Evolutionary conservation across 2,113 vertebrate genomes (phyloP).

Genomic region (Panthera uncia): DNA sequence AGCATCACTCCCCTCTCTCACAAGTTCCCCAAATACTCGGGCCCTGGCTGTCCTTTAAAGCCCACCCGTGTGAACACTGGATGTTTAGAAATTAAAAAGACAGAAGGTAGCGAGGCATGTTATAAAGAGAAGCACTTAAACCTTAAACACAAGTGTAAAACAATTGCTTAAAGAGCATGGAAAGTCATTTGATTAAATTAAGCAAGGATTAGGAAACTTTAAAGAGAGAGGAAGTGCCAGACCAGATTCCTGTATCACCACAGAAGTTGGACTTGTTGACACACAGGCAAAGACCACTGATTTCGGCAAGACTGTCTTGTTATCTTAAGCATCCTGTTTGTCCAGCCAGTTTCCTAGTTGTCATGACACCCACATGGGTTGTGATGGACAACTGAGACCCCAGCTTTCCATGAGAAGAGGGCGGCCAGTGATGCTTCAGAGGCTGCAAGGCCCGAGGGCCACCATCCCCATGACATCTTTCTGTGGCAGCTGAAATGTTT

Average conservation of each 20-base stretch:
- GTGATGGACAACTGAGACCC: not conserved
- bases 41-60: not conserved
- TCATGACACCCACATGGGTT: not conserved
- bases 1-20: not conserved
- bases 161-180: no score
- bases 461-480: not conserved
- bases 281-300: not conserved
- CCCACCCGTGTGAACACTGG: not conserved
- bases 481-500: not conserved
- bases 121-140: not conserved
- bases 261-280: not conserved
- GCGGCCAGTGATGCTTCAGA: not conserved
- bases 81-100: not conserved
- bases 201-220: no score
- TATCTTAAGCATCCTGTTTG: not conserved
- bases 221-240: not conserved
- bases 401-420: not conserved
- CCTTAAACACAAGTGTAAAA: no score
- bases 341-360: not conserved
- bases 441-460: fast-evolving
- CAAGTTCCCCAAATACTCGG: not conserved
- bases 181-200: no score
- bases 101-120: not conserved
- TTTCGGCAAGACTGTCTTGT: not conserved
- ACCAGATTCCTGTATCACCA: not conserved